phyloP scores from a whole-genome alignment of 2,113 vertebrate species.

The Bubo scandiacus region DNA sequence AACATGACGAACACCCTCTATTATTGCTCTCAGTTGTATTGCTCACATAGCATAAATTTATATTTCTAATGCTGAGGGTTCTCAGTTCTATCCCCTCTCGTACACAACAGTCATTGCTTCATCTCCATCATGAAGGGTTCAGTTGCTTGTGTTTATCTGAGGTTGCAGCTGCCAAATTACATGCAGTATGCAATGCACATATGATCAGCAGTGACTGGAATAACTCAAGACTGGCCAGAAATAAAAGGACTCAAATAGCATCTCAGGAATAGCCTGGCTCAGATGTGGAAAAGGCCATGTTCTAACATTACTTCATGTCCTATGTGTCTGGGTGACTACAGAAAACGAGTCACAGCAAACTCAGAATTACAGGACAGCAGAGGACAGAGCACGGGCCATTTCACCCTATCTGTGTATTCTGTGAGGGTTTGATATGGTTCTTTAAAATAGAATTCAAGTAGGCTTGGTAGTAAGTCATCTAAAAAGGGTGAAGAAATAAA shows the following conservation, averaged over 20 bases:
- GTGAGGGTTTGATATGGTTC: not conserved
- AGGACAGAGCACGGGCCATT: not conserved
- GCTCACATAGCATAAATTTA: not conserved
- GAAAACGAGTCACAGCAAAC: not conserved
- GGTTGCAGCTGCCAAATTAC: conserved; percentile 22
- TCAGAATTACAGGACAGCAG: not conserved
- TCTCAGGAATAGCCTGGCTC: not conserved
- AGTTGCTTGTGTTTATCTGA: not conserved
- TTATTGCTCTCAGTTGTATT: not conserved
- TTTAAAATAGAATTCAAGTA: not conserved
- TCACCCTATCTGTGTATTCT: not conserved
- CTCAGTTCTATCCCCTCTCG: not conserved
- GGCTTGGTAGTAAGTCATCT: not conserved
- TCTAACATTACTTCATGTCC: not conserved
- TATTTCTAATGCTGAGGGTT: not conserved
- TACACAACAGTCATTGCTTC: not conserved
- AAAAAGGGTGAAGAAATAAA: not conserved
- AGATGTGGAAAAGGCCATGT: not conserved
- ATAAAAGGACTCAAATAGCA: not conserved
- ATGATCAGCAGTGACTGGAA: not conserved
- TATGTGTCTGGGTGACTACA: not conserved
- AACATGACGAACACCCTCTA: not conserved
- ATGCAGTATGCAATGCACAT: not conserved
- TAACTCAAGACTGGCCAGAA: not conserved
- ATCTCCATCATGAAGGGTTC: not conserved